Evolutionary conservation across 2,888 invertebrate genomes (phyloP).

Genomic region (Anagyrus pseudococci): DNA sequence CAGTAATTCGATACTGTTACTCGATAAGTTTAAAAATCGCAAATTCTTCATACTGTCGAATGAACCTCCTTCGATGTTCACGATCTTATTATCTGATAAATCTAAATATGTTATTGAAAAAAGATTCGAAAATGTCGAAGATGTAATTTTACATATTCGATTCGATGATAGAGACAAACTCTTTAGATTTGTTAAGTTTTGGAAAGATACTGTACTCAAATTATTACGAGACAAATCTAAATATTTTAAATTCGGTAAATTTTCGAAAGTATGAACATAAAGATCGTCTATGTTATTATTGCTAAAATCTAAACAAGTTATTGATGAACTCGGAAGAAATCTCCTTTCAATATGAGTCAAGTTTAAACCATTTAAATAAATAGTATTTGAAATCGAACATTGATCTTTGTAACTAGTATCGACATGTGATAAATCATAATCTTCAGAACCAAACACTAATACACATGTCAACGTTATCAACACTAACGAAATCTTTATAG

Average conservation of each 20-base stretch:
- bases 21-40: conserved; percentile 20
- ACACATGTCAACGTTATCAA: too few relatives aligned
- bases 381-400: not conserved
- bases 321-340: conserved; percentile 15
- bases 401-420: not conserved
- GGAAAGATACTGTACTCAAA: not conserved
- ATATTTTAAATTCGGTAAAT: conserved; percentile 27
- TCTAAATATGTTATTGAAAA: conserved; percentile 22
- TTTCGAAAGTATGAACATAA: conserved; percentile 1
- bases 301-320: conserved; percentile 17
- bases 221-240: conserved; percentile 6
- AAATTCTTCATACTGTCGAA: conserved; percentile 23
- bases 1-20: conserved; percentile 6
- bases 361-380: not conserved
- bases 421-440: too few relatives aligned
- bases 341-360: not conserved
- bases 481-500: too few relatives aligned
- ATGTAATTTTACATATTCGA: not conserved
- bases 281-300: not conserved
- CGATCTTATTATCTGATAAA: conserved; percentile 15
- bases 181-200: conserved; percentile 15
- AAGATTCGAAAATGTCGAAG: not conserved
- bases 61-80: not conserved
- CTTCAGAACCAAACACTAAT: too few relatives aligned
- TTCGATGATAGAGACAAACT: conserved; percentile 14